phyloP scores from a whole-genome alignment of 2,888 invertebrate genomes.

The Cyaniris semiargus region DNA sequence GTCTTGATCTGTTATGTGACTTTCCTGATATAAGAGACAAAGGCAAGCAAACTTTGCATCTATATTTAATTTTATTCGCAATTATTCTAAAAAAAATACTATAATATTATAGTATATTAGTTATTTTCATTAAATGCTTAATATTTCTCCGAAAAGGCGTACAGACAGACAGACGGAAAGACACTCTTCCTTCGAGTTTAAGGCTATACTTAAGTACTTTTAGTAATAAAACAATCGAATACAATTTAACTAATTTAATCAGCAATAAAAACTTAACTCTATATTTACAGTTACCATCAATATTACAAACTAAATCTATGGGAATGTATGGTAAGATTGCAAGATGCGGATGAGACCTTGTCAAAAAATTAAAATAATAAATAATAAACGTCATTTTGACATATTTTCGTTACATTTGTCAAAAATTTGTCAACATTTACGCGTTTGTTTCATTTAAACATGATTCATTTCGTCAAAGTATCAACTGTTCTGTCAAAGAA shows the following conservation, averaged over 20 bases:
- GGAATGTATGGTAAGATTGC: slow-evolving; percentile 55
- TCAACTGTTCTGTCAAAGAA: not conserved
- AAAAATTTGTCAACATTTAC: not conserved
- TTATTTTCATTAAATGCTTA: too few species aligned
- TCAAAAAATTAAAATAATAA: not conserved
- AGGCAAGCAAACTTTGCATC: too few species aligned
- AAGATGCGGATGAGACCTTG: slow-evolving; percentile 10
- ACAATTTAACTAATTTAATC: slow-evolving; percentile 29
- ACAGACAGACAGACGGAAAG: too few species aligned
- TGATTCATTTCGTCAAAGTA: not conserved
- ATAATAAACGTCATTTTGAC: not conserved
- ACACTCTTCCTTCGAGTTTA: too few species aligned
- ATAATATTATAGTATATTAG: too few species aligned
- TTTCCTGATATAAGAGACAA: too few species aligned
- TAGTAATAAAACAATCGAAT: not conserved
- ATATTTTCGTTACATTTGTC: not conserved
- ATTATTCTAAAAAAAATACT: too few species aligned
- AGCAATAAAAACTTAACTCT: slow-evolving; percentile 34
- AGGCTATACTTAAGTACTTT: too few species aligned
- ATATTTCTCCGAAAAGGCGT: too few species aligned
- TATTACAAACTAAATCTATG: slow-evolving; percentile 59
- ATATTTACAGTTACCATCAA: slow-evolving; percentile 48
- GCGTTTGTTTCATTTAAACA: not conserved
- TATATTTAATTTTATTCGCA: too few species aligned
- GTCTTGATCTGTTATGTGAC: too few species aligned